Evolutionary conservation across 1,140 invertebrate genomes (phyloP).

Genomic region (Solenopsis fugax): DNA sequence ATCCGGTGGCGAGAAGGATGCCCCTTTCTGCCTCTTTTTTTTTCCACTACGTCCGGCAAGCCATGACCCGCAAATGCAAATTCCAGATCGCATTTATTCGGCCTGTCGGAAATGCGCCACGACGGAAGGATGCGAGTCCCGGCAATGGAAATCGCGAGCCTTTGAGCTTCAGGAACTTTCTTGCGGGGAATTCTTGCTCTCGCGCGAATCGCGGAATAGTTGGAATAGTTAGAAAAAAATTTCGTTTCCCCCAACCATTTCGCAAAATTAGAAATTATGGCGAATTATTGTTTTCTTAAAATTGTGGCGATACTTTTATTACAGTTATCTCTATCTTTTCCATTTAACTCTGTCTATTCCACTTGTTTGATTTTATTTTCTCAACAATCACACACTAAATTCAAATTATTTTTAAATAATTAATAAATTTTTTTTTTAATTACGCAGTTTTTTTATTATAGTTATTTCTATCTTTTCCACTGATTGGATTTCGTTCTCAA

Average conservation of each 20-base stretch:
- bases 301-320: no score
- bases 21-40: conserved; percentile 11
- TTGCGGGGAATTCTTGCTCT: neutral
- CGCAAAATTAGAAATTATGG: neutral
- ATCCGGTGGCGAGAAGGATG: conserved; percentile 52
- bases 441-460: no score
- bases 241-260: neutral
- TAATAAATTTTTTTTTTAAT: no score
- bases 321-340: neutral
- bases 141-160: conserved; percentile 17
- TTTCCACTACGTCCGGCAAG: conserved; percentile 6
- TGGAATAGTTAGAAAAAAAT: neutral
- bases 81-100: conserved; percentile 63
- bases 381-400: no score
- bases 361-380: neutral
- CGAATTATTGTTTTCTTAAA: neutral
- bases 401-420: no score
- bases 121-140: conserved; percentile 38
- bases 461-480: no score
- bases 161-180: neutral
- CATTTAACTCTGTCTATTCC: neutral
- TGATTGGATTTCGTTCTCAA: neutral
- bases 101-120: conserved; percentile 44
- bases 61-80: conserved; percentile 65
- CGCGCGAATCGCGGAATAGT: neutral